A percentile compares a stretch with the other conserved stretches of the same genome.
These are phyloP conservation scores for Melanotaenia duboulayi DNA, from an alignment of 2,113 vertebrate species.

Conservation along the genomic window DNA sequence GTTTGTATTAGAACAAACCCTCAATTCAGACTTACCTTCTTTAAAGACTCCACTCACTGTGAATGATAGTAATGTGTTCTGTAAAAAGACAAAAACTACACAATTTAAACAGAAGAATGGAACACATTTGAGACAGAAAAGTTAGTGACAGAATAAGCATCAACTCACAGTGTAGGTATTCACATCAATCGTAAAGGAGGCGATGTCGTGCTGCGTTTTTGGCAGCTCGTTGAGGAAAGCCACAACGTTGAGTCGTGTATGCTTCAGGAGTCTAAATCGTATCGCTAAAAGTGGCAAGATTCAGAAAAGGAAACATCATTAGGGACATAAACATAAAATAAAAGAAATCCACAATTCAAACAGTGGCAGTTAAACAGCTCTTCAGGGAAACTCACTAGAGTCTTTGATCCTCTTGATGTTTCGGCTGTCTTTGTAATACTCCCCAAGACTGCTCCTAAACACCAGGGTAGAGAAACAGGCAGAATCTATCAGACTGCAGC, in stretches of 20 bases:
- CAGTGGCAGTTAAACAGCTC: neutral
- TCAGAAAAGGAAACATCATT: slow-evolving; percentile 3
- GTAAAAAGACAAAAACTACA: slow-evolving; percentile 3
- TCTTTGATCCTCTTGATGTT: slow-evolving; percentile 91
- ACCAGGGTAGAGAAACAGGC: neutral
- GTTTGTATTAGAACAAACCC: neutral
- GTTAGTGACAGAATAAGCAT: neutral
- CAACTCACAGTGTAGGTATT: slow-evolving; percentile 86
- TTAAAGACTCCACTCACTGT: slow-evolving; percentile 91
- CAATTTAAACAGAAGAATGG: slow-evolving; percentile 2
- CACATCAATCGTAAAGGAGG: slow-evolving; percentile 89
- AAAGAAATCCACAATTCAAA: neutral
- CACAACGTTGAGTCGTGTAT: slow-evolving; percentile 88
- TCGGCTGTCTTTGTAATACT: slow-evolving; percentile 89
- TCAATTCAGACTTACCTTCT: slow-evolving; percentile 82
- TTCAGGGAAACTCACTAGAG: slow-evolving; percentile 80
- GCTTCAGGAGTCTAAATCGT: slow-evolving; percentile 87
- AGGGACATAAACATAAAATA: neutral
- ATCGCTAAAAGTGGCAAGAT: slow-evolving; percentile 71
- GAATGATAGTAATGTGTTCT: slow-evolving; percentile 90
- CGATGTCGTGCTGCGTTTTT: slow-evolving; percentile 89
- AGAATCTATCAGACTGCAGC: neutral
- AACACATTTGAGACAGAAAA: neutral
- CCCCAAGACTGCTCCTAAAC: slow-evolving; percentile 84
- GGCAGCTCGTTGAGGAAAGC: slow-evolving; percentile 92